phyloP scores from a whole-genome alignment of 2,888 invertebrate genomes.

The Clanis bilineata region DNA sequence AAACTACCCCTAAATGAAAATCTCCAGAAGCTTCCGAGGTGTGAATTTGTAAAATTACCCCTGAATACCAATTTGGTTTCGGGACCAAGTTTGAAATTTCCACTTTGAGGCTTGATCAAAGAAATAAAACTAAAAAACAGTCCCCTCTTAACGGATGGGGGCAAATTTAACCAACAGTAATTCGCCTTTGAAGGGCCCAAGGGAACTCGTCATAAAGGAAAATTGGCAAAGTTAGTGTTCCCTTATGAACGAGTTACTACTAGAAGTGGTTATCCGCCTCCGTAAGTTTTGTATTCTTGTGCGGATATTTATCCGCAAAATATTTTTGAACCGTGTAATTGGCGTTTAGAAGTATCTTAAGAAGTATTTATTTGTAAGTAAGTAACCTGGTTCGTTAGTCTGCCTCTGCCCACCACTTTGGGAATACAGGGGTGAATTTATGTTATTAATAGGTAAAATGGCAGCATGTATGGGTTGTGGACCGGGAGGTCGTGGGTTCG shows the following conservation, averaged over 20 bases:
- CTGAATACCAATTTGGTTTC: slow-evolving; percentile 71
- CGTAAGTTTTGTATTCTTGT: neutral
- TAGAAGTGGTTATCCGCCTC: neutral
- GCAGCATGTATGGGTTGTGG: no score
- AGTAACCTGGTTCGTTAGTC: no score
- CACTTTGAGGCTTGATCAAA: slow-evolving; percentile 77
- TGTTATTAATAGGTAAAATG: no score
- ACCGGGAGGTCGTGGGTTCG: no score
- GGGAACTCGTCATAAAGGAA: slow-evolving; percentile 66
- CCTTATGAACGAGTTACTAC: slow-evolving; percentile 67
- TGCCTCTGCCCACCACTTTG: no score
- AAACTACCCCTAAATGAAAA: slow-evolving; percentile 26
- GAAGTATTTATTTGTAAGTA: no score
- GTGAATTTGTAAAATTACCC: slow-evolving; percentile 72
- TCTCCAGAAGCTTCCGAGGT: slow-evolving; percentile 49
- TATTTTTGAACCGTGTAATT: no score
- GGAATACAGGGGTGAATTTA: no score
- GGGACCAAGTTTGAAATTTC: slow-evolving; percentile 70
- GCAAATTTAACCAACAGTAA: slow-evolving; percentile 79
- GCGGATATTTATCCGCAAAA: neutral
- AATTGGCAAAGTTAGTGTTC: slow-evolving; percentile 78
- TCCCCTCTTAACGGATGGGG: slow-evolving; percentile 63
- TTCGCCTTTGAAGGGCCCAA: slow-evolving; percentile 74
- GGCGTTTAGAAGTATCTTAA: no score
- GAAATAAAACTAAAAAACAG: slow-evolving; percentile 79